Base-by-base conservation (phyloP, 2,797 vertebrate species). In the Apodemus agrarius region DNA sequence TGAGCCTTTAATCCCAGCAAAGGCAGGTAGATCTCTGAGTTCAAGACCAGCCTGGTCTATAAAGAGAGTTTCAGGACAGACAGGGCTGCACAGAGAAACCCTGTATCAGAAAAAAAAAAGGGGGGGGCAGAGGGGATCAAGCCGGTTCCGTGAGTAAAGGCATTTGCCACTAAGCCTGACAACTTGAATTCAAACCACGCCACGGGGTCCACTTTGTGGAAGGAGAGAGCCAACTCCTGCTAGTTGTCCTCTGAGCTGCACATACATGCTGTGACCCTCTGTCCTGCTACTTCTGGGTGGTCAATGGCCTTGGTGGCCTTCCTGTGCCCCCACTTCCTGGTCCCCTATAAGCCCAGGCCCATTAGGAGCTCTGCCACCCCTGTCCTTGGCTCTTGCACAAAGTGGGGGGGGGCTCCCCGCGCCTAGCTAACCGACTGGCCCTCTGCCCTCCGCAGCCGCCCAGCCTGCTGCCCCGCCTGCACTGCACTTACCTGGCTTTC, bases 351-450 rank as follows among this genome's bases (percentile, higher is more conserved):
- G 49, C 59, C 22, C 72, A 65, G 72, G 65, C n/a, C 72, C 16
- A 1, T 1, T 2, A 1, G 74, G 31, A 34, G 31, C n/a, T 19
- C 52, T 29, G 63, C 31, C 19, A 2, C 0, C 21, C 31, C 16
- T 16, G 21, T 65, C 52, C 12, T 26, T 87, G 2, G 26, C 37
- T 43, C 29, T 49, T 37, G 31, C 76, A 9, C 61, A 1, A 26
- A 21, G 83, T n/a, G n/a, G n/a, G n/a, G n/a, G n/a, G n/a, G n/a
- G 61, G 31, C 46, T 52, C 59, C 59, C 78, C 26, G 83, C 22
- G 3, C 16, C 34, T 63, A 46, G 21, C 29, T 37, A 3, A n/a
- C 21, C 3, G 8, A 17, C 21, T 10, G 49, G 1, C 65, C 52
- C 29, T 6, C 43, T 49, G 3, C 29, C 22, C 22, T 24, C 1